Evolutionary conservation across 2,113 vertebrate genomes (phyloP).

Genomic region (Eublepharis macularius): DNA sequence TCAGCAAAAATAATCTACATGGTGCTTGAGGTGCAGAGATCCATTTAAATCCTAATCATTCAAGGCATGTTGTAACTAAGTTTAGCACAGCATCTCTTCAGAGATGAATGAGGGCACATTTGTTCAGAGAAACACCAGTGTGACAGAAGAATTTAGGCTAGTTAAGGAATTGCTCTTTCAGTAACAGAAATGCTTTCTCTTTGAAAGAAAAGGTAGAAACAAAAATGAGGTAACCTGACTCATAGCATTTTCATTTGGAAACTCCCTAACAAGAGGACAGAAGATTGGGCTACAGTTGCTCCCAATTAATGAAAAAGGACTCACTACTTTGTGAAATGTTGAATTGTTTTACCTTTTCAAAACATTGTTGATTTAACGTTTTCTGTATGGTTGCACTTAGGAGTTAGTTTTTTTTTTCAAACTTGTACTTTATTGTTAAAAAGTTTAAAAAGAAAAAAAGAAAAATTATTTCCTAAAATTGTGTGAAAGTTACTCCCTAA

Average conservation of each 20-base stretch:
- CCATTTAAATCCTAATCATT: constrained; percentile 9
- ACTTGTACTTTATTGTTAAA: too few relatives aligned
- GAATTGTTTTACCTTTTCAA: too few relatives aligned
- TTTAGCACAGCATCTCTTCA: neutral
- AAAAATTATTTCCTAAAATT: too few relatives aligned
- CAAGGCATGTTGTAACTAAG: neutral
- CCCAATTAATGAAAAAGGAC: too few relatives aligned
- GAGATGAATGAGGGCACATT: neutral
- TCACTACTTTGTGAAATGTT: too few relatives aligned
- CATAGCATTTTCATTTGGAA: neutral
- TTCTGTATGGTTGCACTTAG: too few relatives aligned
- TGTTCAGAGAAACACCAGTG: neutral
- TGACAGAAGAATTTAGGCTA: neutral
- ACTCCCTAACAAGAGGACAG: neutral
- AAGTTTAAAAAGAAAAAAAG: too few relatives aligned
- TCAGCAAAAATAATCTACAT: constrained; percentile 17
- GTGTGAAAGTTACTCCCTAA: too few relatives aligned
- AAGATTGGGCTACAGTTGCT: too few relatives aligned
- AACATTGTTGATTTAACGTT: too few relatives aligned
- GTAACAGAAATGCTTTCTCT: neutral
- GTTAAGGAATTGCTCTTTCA: too few relatives aligned
- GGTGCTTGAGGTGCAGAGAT: neutral
- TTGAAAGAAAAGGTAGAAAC: neutral
- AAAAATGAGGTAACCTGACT: neutral
- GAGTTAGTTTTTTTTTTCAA: too few relatives aligned